Conservation (phyloP, 1,140 invertebrate species). For the Coboldia fuscipes region DNA sequence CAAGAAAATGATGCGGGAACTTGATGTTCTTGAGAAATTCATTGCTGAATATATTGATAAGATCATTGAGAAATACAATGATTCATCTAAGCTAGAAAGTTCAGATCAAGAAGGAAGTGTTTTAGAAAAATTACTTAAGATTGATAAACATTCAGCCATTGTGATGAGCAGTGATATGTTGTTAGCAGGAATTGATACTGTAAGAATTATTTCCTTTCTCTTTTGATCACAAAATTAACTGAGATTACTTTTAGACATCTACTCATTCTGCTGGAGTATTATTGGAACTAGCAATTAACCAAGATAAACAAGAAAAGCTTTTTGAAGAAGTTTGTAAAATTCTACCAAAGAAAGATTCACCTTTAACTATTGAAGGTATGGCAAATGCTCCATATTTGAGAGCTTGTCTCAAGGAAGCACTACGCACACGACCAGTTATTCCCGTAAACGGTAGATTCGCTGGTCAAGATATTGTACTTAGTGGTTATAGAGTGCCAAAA, state of each 20-base stretch:
- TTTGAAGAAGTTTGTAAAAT: constrained; percentile 39
- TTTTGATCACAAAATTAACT: too few relatives aligned
- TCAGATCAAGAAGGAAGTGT: constrained; percentile 20
- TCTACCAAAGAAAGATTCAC: constrained; percentile 24
- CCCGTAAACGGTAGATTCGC: constrained; percentile 23
- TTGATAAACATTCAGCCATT: constrained; percentile 27
- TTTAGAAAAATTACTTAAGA: constrained; percentile 27
- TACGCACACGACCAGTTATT: constrained; percentile 26
- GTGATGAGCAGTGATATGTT: constrained; percentile 51
- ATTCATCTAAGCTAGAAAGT: constrained; percentile 8
- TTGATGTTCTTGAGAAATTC: constrained; percentile 7
- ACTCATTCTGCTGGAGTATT: constrained; percentile 7
- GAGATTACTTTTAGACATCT: constrained; percentile 10
- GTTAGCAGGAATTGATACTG: constrained; percentile 54
- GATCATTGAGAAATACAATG: constrained; percentile 15
- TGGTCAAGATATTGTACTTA: constrained; percentile 25
- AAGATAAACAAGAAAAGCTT: constrained; percentile 45
- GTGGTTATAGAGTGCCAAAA: constrained; percentile 34
- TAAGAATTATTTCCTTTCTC: constrained; percentile 22
- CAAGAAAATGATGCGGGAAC: constrained; percentile 27
- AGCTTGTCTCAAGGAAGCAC: constrained; percentile 40
- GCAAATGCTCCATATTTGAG: constrained; percentile 33
- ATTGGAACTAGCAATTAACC: constrained; percentile 37
- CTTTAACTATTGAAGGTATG: constrained; percentile 28
- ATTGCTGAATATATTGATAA: constrained; percentile 10